Base-by-base conservation (phyloP, 2,888 invertebrate genomes). In the Mylabris sibirica region DNA sequence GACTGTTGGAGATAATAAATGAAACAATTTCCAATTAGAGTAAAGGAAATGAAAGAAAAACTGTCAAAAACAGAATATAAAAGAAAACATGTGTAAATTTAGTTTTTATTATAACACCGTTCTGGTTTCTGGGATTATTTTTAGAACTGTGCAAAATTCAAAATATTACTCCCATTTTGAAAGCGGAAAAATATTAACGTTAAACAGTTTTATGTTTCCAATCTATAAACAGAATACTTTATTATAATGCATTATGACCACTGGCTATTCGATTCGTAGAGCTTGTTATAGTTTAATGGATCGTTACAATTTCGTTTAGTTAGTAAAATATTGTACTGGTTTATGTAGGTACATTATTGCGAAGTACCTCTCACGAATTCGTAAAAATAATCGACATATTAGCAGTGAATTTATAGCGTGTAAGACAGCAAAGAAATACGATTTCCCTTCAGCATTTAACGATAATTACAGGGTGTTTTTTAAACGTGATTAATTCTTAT, bases 91-190 rank as follows among this genome's bases (percentile, higher is more conserved):
- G 24, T 24, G 24, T 57, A 57, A 57, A 57, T 24, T 24, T 57
- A 24, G 57, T 24, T 57, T 57, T 57, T 57, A 57, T 57, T 20
- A 57, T 24, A 57, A 24, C 57, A 57, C 24, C 24, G 57, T 57
- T 57, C 57, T 57, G 57, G 57, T 57, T 20, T 49, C 20, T 11
- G 20, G 20, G 11, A 20, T 49, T 49, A 49, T 49, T 49, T 49
- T 49, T 49, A 22, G 20, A 11, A 22, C 20, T 2, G 20, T 49
- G 49, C 49, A 49, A 49, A 49, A 30, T 30, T 49, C 20, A 49
- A 49, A 49, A 49, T 49, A 49, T 30, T 49, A 20, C 20, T 2
- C 20, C 9, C 49, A 20, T 8, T 49, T 22, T 49, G 20, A 20
- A 9, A 49, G 12, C 20, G 49, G 49, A 49, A 49, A 49, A 20